phyloP scores from a whole-genome alignment of 2,888 invertebrate species.

The Rhamnusium bicolor region DNA sequence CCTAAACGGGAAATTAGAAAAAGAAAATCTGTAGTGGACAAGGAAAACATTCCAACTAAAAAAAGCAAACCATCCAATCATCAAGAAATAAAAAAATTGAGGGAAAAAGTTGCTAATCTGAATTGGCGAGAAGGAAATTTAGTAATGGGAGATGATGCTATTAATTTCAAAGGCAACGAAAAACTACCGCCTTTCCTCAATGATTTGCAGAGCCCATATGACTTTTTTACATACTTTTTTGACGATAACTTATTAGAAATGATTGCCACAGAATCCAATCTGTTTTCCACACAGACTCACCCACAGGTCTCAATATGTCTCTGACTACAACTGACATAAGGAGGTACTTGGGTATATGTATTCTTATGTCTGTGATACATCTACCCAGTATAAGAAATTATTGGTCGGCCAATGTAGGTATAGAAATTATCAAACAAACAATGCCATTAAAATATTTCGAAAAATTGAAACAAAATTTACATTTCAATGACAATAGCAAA shows the following conservation, averaged over 20 bases:
- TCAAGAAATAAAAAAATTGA: neutral
- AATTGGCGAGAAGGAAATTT: neutral
- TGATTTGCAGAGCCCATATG: neutral
- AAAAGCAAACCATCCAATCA: neutral
- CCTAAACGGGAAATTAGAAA: neutral
- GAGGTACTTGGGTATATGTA: neutral
- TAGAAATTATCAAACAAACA: conserved; percentile 6
- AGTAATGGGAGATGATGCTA: neutral
- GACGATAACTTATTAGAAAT: neutral
- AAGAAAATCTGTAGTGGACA: neutral
- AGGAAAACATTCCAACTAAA: neutral
- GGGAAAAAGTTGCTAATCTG: neutral
- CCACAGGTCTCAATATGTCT: neutral
- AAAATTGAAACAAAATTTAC: too few relatives aligned
- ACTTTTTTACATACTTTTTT: neutral
- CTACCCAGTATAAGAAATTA: neutral
- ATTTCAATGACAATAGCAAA: too few relatives aligned
- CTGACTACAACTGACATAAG: neutral
- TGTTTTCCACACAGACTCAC: neutral
- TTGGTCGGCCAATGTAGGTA: neutral
- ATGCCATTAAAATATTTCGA: neutral
- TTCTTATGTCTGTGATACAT: neutral
- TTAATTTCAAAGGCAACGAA: neutral
- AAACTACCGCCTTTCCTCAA: neutral
- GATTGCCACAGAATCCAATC: neutral